Evolutionary conservation across 2,113 vertebrate genomes (phyloP).

Genomic region (Fregetta grallaria): DNA sequence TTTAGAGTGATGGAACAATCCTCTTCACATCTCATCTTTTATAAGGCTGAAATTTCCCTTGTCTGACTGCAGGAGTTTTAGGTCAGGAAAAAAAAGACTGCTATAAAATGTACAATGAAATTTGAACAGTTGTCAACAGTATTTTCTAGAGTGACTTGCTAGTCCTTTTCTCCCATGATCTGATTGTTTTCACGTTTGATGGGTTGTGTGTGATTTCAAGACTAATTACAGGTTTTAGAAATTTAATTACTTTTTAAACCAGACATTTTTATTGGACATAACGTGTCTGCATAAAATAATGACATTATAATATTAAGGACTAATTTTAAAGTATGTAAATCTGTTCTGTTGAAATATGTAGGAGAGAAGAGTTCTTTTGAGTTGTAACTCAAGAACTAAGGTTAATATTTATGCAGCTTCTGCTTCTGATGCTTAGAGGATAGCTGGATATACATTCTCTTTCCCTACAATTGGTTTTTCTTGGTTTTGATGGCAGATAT

Average conservation of each 20-base stretch:
- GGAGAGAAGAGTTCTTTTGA: not conserved
- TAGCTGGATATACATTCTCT: not conserved
- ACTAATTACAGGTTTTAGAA: not conserved
- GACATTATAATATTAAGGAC: not conserved
- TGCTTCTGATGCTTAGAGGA: not conserved
- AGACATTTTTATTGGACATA: not conserved
- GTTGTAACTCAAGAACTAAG: not conserved
- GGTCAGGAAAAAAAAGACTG: not conserved
- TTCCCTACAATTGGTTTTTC: not conserved
- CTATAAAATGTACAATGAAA: not conserved
- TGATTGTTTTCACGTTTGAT: not conserved
- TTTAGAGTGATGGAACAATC: not conserved
- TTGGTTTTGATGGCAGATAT: not conserved
- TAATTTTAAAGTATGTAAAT: not conserved
- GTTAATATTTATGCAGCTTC: not conserved
- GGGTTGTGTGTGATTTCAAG: not conserved
- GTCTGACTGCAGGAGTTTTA: not conserved
- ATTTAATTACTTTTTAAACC: not conserved
- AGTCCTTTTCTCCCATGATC: not conserved
- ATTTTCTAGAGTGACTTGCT: not conserved
- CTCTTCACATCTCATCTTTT: not conserved
- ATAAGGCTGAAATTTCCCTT: not conserved
- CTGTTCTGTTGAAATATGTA: not conserved
- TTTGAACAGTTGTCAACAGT: not conserved
- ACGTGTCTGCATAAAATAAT: not conserved